A percentile compares a stretch with the other conserved stretches of the same genome.
Conservation (phyloP, 1,140 invertebrate species). For the Hypsibius dujardini region DNA sequence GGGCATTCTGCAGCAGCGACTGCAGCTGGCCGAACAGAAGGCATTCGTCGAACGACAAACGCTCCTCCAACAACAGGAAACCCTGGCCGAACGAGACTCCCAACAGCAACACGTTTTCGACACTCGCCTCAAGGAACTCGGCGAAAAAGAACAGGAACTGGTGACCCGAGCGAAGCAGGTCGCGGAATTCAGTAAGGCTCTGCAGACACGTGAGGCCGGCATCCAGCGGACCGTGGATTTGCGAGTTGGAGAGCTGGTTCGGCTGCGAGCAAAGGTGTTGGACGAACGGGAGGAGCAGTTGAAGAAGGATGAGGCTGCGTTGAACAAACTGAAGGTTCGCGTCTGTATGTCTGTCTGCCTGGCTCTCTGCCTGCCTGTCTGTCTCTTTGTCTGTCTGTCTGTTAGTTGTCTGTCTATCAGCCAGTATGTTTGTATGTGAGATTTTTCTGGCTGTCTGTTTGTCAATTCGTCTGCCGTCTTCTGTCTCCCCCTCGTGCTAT, state of each 20-base stretch:
- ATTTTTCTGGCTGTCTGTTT: not conserved
- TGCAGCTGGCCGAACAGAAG: not conserved
- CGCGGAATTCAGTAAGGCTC: not conserved
- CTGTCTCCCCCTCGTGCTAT: not conserved
- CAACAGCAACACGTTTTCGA: not conserved
- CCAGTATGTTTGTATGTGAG: not conserved
- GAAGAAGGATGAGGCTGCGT: constrained; percentile 7
- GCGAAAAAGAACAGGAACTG: not conserved
- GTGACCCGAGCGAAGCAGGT: constrained; percentile 7
- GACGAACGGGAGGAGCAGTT: not conserved
- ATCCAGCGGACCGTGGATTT: not conserved
- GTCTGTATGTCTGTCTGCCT: not conserved
- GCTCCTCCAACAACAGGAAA: constrained; percentile 2
- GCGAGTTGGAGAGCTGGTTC: not conserved
- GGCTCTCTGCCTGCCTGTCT: not conserved
- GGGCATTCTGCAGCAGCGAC: not conserved
- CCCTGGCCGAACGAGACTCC: not conserved
- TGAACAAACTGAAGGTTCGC: constrained; percentile 2
- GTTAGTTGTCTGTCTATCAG: too few relatives aligned
- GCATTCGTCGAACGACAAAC: not conserved
- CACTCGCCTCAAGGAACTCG: not conserved
- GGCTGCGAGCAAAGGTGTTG: not conserved
- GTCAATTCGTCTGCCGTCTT: not conserved
- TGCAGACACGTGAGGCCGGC: not conserved
- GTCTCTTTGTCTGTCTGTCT: not conserved